phyloP scores from a whole-genome alignment of 2,797 vertebrate genomes.

The Lemur catta region DNA sequence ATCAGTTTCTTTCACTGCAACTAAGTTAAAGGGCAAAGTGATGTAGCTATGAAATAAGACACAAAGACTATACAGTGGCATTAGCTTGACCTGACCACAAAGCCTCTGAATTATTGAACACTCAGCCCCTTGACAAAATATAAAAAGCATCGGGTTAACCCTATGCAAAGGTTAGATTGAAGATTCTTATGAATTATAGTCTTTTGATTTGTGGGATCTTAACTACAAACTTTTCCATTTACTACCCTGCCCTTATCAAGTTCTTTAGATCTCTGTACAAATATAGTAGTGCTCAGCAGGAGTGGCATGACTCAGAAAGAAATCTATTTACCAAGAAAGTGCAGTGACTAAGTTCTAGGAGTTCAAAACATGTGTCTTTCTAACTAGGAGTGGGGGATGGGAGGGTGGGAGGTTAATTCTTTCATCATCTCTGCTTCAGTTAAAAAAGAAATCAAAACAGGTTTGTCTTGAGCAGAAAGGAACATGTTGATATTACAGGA shows the following conservation, averaged over 20 bases:
- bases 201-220: conserved; percentile 54
- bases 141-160: neutral
- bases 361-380: conserved; percentile 65
- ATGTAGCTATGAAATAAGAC: neutral
- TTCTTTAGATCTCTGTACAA: conserved; percentile 70
- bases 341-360: conserved; percentile 72
- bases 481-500: conserved; percentile 31
- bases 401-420: conserved; percentile 59
- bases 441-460: conserved; percentile 53
- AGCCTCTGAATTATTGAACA: neutral
- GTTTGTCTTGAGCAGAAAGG: conserved; percentile 43
- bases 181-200: neutral
- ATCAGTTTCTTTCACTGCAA: neutral
- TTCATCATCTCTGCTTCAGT: conserved; percentile 2
- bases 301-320: conserved; percentile 67
- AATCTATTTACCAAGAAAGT: conserved; percentile 72
- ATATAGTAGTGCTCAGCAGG: conserved; percentile 73
- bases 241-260: conserved; percentile 71
- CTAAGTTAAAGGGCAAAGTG: neutral
- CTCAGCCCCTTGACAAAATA: neutral
- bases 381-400: conserved; percentile 15
- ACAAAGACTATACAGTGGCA: neutral
- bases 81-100: neutral
- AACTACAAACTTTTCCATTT: conserved; percentile 50
- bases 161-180: conserved; percentile 19